Conservation (phyloP, 2,113 vertebrate species). For the Hucho hucho region DNA sequence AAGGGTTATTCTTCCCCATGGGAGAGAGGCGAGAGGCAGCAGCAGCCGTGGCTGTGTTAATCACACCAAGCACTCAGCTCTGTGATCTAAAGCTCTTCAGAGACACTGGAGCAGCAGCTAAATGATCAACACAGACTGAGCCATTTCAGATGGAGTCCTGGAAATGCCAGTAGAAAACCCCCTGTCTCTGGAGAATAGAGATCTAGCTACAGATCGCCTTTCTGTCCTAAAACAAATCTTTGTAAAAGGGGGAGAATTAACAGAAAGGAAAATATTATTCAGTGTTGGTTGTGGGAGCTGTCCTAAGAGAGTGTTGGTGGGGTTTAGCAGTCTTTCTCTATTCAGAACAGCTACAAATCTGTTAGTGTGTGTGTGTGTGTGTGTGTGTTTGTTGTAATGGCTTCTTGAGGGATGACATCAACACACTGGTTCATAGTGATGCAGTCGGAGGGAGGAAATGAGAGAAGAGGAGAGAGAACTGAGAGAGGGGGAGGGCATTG, state of each 20-base stretch:
- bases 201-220: no score
- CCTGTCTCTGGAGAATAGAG: no score
- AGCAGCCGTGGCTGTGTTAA: neutral
- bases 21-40: neutral
- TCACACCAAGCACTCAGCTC: neutral
- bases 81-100: neutral
- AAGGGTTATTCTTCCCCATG: no score
- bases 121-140: neutral
- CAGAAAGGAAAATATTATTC: neutral
- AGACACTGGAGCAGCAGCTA: neutral
- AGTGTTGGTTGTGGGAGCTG: neutral
- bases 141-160: neutral
- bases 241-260: neutral
- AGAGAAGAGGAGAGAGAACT: neutral
- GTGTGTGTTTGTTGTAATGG: constrained; percentile 4
- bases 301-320: neutral
- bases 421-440: neutral
- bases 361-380: constrained; percentile 13
- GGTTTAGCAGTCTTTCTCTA: neutral
- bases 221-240: no score
- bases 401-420: no score
- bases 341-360: neutral
- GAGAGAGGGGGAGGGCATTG: neutral
- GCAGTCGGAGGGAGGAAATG: neutral
- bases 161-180: neutral